phyloP scores from a whole-genome alignment of 2,113 vertebrate genomes.

The Pituophis catenifer region DNA sequence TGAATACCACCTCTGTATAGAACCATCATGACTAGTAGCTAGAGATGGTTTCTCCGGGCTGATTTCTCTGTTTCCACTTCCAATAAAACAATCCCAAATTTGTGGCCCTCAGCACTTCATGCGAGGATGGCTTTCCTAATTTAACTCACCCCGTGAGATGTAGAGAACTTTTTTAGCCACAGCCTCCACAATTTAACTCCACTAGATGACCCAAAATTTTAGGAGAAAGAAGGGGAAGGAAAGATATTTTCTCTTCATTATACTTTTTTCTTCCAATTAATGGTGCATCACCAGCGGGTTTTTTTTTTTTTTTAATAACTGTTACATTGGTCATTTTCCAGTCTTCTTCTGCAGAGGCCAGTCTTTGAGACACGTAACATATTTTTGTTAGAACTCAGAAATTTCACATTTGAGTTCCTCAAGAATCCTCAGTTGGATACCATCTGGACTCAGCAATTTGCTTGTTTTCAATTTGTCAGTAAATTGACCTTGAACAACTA shows the following conservation, averaged over 20 bases:
- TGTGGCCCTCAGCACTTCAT: background rate
- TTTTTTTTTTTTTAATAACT: background rate
- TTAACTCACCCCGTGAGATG: background rate
- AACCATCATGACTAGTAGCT: background rate
- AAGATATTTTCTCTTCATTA: background rate
- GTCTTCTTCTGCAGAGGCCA: background rate
- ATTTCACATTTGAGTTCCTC: background rate
- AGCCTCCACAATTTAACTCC: background rate
- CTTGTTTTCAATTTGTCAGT: background rate
- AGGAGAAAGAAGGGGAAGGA: background rate
- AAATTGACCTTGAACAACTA: background rate
- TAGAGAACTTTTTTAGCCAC: background rate
- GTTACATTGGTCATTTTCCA: background rate
- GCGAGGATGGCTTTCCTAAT: too few relatives aligned
- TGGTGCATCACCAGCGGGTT: background rate
- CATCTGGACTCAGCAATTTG: background rate
- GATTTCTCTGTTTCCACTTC: background rate
- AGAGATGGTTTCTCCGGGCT: background rate
- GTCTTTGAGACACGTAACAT: background rate
- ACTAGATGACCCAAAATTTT: background rate
- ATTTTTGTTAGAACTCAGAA: background rate
- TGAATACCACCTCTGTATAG: background rate
- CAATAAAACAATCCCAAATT: background rate
- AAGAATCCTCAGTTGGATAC: background rate
- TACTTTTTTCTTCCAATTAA: background rate